Evolutionary conservation across 1,140 invertebrate genomes (phyloP).

Genomic region (Trialeurodes vaporariorum): DNA sequence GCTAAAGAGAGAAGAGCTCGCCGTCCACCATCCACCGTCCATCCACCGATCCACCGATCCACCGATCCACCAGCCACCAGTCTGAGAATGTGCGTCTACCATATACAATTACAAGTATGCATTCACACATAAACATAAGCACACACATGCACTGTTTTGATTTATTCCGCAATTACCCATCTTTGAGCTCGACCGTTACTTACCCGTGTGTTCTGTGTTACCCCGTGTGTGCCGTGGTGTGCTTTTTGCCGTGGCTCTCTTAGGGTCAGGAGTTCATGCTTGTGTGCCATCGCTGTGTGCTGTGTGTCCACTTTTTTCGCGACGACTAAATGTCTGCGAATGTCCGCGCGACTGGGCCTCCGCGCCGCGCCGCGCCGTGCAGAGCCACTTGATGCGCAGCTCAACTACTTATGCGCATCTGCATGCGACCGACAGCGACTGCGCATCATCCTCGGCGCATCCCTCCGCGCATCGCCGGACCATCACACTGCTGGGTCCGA

Average conservation of each 20-base stretch:
- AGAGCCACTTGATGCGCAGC: background rate
- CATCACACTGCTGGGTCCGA: too few relatives aligned
- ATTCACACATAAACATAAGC: background rate
- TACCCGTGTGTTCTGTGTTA: background rate
- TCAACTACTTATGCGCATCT: background rate
- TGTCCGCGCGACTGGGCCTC: too few relatives aligned
- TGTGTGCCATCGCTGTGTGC: background rate
- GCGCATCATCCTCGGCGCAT: too few relatives aligned
- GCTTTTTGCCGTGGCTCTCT: too few relatives aligned
- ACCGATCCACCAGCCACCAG: too few relatives aligned
- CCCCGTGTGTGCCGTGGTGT: too few relatives aligned
- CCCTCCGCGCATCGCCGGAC: too few relatives aligned
- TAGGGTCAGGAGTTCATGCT: background rate
- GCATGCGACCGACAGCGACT: too few relatives aligned
- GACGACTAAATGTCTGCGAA: background rate
- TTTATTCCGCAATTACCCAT: background rate
- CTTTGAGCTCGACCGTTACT: background rate
- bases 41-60: too few relatives aligned
- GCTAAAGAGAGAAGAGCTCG: background rate
- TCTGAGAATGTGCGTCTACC: background rate
- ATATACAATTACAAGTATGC: constrained; percentile 1
- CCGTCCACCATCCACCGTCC: too few relatives aligned
- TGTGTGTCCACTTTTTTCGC: background rate
- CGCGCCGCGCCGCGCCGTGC: too few relatives aligned
- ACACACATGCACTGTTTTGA: background rate